Evolutionary conservation across 2,888 invertebrate species (phyloP), one percentile per base, ranked within the genome.

Genomic region (Agrochola lota): DNA sequence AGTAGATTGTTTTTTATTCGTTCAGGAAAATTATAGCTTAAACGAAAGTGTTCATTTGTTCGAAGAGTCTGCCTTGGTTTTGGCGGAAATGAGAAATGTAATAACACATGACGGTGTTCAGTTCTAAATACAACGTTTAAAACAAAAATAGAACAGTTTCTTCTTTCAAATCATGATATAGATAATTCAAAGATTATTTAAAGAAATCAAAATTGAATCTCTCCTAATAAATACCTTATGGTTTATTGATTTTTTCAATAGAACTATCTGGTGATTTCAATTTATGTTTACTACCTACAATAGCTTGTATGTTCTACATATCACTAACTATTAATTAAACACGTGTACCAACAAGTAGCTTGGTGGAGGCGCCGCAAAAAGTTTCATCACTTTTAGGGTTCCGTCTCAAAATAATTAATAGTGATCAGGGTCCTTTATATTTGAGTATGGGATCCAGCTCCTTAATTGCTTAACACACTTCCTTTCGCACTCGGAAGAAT

Each of bases 351-450:
- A 74, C 81, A 85, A 57, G 71, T 57, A 57, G 67, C 64, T n/a
- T 35, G 59, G 52, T 43, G 49, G 55, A 60, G 75, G 81, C 81
- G 80, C 80, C 84, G 73, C 69, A 87, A 89, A 87, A 89, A 85
- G 35, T 75, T 64, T n/a, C 46, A 71, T 49, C 52, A 43, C 17
- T 60, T 77, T 68, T 57, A 81, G 87, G 69, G 84, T 69, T 66
- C 78, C 57, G 71, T 66, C 11, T 40, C 17, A 43, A 67, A 52
- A 62, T 57, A 6, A 55, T 52, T 6, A 15, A 40, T 11, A 17
- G 60, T 26, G 30, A 68, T 46, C 1, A 6, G n/a, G 7, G 49
- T 49, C 7, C 55, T 64, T 49, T 73, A 9, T 7, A 1, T 30
- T 30, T 49, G 11, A 40, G 15, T 9, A 20, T 46, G 9, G 9